phyloP scores from a whole-genome alignment of 2,113 vertebrate genomes.

The Xenopus borealis region DNA sequence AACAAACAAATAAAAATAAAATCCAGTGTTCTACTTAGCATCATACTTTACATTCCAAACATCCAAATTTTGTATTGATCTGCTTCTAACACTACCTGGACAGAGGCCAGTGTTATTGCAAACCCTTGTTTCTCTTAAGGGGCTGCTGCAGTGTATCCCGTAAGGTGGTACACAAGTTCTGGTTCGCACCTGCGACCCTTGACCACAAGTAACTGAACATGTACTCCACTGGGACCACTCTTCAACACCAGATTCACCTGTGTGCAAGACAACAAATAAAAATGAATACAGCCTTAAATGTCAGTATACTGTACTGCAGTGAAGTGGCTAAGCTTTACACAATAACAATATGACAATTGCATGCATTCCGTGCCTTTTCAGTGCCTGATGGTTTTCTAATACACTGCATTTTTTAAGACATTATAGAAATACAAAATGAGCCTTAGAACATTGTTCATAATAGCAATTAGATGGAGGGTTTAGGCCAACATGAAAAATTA shows the following conservation, averaged over 20 bases:
- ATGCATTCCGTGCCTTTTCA: neutral
- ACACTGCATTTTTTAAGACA: neutral
- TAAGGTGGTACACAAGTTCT: constrained; percentile 99
- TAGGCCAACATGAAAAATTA: too few relatives aligned
- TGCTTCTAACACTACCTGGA: constrained; percentile 99
- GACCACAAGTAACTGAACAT: constrained; percentile 99
- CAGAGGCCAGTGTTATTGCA: constrained; percentile 99
- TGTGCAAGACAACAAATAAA: constrained; percentile 86
- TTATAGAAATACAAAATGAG: too few relatives aligned
- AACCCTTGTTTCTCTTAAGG: constrained; percentile 99
- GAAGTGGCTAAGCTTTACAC: too few relatives aligned
- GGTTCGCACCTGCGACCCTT: constrained; percentile 99
- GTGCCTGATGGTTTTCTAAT: neutral
- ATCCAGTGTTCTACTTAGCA: constrained; percentile 59
- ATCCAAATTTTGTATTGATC: constrained; percentile 76
- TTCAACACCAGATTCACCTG: constrained; percentile 99
- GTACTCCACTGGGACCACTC: constrained; percentile 99
- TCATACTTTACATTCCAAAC: constrained; percentile 66
- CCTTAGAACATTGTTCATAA: too few relatives aligned
- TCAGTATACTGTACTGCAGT: constrained; percentile 20
- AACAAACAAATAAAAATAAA: too few relatives aligned
- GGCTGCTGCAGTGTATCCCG: constrained; percentile 99
- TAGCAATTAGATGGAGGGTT: too few relatives aligned
- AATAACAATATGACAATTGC: neutral
- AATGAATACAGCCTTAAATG: constrained; percentile 66